Percentiles rank a stretch among this genome's conserved stretches.
These are phyloP conservation scores for Aphidius ervi DNA, from an alignment of 1,140 invertebrate genomes.

Conservation along the genomic window DNA sequence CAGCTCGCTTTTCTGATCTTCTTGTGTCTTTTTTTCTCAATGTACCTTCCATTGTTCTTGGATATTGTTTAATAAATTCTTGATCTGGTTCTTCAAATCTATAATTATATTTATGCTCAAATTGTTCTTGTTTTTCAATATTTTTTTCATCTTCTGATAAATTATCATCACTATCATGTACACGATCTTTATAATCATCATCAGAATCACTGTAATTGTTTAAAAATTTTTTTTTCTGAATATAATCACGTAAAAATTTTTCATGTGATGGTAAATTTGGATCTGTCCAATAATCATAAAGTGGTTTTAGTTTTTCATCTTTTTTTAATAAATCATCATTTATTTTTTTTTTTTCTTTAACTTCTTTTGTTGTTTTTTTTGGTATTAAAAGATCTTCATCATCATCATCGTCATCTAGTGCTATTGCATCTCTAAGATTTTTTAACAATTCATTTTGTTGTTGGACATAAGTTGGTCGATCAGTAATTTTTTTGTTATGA, in stretches of 20 bases:
- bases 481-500: slow-evolving; percentile 18
- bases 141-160: slow-evolving; percentile 79
- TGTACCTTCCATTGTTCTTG: slow-evolving; percentile 80
- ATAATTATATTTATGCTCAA: slow-evolving; percentile 95
- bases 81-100: slow-evolving; percentile 94
- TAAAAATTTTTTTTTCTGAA: slow-evolving; percentile 78
- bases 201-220: slow-evolving; percentile 58
- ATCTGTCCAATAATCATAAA: slow-evolving; percentile 82
- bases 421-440: slow-evolving; percentile 58
- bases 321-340: slow-evolving; percentile 78
- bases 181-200: slow-evolving; percentile 65
- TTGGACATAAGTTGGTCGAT: slow-evolving; percentile 61
- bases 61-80: slow-evolving; percentile 85
- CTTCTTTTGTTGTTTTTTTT: slow-evolving; percentile 61
- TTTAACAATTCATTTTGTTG: slow-evolving; percentile 68
- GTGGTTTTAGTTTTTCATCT: slow-evolving; percentile 64
- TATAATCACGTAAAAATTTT: slow-evolving; percentile 87
- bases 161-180: slow-evolving; percentile 64
- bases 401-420: slow-evolving; percentile 51
- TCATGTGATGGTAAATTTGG: slow-evolving; percentile 78
- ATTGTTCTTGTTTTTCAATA: slow-evolving; percentile 79
- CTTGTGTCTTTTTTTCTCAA: slow-evolving; percentile 76
- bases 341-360: slow-evolving; percentile 59
- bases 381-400: slow-evolving; percentile 55
- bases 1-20: slow-evolving; percentile 72